These are phyloP conservation scores for Sciurus carolinensis DNA, from an alignment of 2,797 vertebrate species.

Conservation along the genomic window DNA sequence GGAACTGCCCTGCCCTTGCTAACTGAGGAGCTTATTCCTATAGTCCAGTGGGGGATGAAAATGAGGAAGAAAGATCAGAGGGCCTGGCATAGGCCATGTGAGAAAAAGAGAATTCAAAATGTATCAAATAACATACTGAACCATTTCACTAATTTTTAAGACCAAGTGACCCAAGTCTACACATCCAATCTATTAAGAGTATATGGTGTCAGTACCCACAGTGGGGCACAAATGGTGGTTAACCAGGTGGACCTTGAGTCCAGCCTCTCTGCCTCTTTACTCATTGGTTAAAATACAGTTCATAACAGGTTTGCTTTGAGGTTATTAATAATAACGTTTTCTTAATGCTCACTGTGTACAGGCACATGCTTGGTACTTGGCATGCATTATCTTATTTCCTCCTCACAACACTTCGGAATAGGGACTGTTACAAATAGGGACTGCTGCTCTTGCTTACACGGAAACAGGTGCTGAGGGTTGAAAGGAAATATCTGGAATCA, in stretches of 20 bases:
- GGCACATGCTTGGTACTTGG: neutral
- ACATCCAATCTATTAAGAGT: slow-evolving; percentile 9
- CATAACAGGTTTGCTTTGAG: neutral
- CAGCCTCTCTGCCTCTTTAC: neutral
- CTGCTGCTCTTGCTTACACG: neutral
- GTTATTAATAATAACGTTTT: neutral
- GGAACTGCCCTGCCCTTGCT: slow-evolving; percentile 17
- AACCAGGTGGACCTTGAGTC: neutral
- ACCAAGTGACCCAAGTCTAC: neutral
- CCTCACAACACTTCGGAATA: neutral
- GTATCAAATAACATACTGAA: neutral
- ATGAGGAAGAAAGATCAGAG: slow-evolving; percentile 54
- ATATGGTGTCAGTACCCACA: neutral
- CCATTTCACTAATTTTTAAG: slow-evolving; percentile 48
- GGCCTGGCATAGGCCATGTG: neutral
- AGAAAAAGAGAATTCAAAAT: slow-evolving; percentile 29
- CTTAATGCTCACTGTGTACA: neutral
- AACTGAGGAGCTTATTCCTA: slow-evolving; percentile 52
- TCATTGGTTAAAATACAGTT: neutral
- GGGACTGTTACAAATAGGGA: neutral
- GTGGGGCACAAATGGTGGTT: neutral
- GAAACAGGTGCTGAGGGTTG: neutral
- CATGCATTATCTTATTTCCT: neutral
- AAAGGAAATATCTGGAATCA: neutral
- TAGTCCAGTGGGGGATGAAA: neutral